A percentile compares a stretch with the other conserved stretches of the same genome.
phyloP scores from a whole-genome alignment of 2,888 invertebrate genomes.

The Drosophila histrio region DNA sequence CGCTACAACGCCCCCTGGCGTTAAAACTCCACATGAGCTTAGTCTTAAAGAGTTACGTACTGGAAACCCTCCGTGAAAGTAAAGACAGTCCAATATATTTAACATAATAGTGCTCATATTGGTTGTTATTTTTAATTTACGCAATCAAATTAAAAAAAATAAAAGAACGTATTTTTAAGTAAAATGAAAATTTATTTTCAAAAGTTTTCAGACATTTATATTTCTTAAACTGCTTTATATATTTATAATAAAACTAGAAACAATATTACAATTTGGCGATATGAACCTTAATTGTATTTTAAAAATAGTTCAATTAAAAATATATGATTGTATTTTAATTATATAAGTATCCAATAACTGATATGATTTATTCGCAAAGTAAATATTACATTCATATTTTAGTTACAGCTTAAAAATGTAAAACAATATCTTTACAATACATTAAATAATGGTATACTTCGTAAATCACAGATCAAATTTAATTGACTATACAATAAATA shows the following conservation, averaged over 20 bases:
- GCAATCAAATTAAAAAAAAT: neutral
- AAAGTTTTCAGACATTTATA: neutral
- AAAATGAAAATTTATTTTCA: neutral
- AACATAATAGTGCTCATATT: neutral
- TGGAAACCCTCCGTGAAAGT: neutral
- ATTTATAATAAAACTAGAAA: neutral
- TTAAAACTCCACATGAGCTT: neutral
- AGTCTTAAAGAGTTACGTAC: too few relatives aligned
- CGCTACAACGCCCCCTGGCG: too few relatives aligned
- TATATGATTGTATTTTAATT: too few relatives aligned
- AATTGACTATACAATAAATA: neutral
- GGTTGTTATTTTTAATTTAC: neutral
- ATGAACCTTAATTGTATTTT: too few relatives aligned
- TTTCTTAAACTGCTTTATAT: neutral
- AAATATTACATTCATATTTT: too few relatives aligned
- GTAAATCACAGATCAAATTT: slow-evolving; percentile 1
- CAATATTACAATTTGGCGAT: too few relatives aligned
- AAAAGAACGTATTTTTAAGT: neutral
- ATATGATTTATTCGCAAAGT: too few relatives aligned
- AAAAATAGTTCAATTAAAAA: too few relatives aligned
- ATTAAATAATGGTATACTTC: neutral
- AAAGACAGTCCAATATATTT: neutral
- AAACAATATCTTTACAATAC: neutral
- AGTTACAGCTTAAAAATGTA: neutral
- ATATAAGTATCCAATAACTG: too few relatives aligned